A percentile compares a stretch with the other conserved stretches of the same genome.
These are phyloP conservation scores for Gymnodraco acuticeps DNA, from an alignment of 2,797 vertebrate species.

Conservation along the genomic window DNA sequence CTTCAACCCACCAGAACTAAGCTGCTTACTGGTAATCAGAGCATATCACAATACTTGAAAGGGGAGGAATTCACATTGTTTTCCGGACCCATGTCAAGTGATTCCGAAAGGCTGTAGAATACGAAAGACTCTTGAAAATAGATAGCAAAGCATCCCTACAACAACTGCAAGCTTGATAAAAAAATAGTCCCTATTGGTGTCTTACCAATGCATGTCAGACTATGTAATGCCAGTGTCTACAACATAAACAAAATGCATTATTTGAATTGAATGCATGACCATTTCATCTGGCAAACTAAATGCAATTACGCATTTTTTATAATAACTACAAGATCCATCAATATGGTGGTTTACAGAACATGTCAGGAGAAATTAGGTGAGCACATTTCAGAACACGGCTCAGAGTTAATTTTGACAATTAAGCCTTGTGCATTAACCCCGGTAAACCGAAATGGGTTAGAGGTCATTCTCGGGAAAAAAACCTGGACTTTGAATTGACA, in stretches of 20 bases:
- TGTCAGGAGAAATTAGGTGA: slow-evolving; percentile 8
- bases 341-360: slow-evolving; percentile 35
- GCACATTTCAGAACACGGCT: slow-evolving; percentile 3
- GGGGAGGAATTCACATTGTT: slow-evolving; percentile 66
- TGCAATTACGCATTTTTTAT: background rate
- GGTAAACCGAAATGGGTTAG: background rate
- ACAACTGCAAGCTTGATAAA: too few relatives aligned
- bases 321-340: slow-evolving; percentile 5
- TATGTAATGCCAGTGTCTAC: background rate
- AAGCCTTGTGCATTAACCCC: background rate
- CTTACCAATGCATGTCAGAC: background rate
- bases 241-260: background rate
- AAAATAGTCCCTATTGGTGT: background rate
- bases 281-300: slow-evolving; percentile 15
- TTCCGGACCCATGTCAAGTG: slow-evolving; percentile 55
- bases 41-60: slow-evolving; percentile 70
- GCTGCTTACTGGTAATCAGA: slow-evolving; percentile 81
- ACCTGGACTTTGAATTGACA: background rate
- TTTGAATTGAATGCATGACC: background rate
- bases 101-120: slow-evolving; percentile 1
- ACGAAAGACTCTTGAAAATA: background rate
- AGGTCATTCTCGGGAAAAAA: slow-evolving; percentile 11
- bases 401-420: slow-evolving; percentile 3
- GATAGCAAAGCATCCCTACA: background rate
- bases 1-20: slow-evolving; percentile 66